Evolutionary conservation across 1,140 invertebrate genomes (phyloP), one percentile per base, ranked within the genome.

Genomic region (Nasonia longicornis): DNA sequence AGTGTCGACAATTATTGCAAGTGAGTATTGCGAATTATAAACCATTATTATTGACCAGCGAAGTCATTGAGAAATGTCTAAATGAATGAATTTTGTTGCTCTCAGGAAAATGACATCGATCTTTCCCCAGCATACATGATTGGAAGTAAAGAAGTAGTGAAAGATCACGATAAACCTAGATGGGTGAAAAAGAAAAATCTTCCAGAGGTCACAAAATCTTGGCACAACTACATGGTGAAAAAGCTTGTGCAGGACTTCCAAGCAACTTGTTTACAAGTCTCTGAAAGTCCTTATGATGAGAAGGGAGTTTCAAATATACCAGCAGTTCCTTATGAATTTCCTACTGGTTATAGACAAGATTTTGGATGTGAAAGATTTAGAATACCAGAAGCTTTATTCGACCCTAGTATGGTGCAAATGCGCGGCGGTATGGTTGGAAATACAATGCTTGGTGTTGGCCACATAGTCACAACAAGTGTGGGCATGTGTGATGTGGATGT

Each of bases 401-500:
- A 98, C 91, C 95, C 96, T 1, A 94, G 92, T 82, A 89, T 92
- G 83, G 92, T 92, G 38, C 91, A 91, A 83, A 91, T 92, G 89
- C 86, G 91, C 29, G 90, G 92, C 35, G 92, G 91, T 66, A 90
- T 92, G 84, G 92, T 93, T 69, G 94, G 93, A 16, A 93, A 94
- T 83, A 93, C 94, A 12, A 94, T 96, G 92, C 92, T 97, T 70
- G 96, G 95, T 80, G 94, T 96, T 75, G 94, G 95, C n/a, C 95
- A 97, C 86, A 93, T 97, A 77, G 95, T 97, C 1, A 95, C 95
- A 14, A 97, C 96, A 2, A 96, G 95, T 90, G 95, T 97, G 63
- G 96, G 96, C 42, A 96, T 97, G 95, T 97, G 96, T 90, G 96
- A 97, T 87, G 95, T 97, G 80, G 96, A 98, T 89, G 94, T 97